These are phyloP conservation scores for Salpingus planirostris DNA, from an alignment of 2,888 invertebrate species.

Conservation along the genomic window DNA sequence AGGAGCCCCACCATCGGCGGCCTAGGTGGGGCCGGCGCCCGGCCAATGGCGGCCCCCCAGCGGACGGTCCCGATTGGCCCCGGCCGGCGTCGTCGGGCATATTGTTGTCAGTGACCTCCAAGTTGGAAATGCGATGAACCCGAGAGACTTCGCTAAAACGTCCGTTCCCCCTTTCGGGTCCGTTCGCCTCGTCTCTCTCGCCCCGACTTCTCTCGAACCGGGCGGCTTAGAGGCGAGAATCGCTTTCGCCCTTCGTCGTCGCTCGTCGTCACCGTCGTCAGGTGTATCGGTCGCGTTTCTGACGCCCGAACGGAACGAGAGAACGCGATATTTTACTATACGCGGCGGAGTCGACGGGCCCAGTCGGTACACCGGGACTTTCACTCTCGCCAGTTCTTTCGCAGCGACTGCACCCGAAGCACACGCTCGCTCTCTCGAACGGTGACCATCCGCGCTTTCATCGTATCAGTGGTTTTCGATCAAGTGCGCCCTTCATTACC, in stretches of 20 bases:
- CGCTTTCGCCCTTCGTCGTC: slow-evolving; percentile 41
- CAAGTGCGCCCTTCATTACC: slow-evolving; percentile 1
- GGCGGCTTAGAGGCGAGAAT: slow-evolving; percentile 28
- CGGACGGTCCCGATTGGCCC: slow-evolving; percentile 44
- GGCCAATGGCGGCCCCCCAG: slow-evolving; percentile 36
- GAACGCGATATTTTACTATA: slow-evolving; percentile 43
- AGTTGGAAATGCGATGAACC: slow-evolving; percentile 72
- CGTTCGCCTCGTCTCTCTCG: slow-evolving; percentile 31
- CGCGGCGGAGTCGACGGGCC: slow-evolving; percentile 33
- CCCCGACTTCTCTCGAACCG: too few species aligned
- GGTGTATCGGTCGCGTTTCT: too few species aligned
- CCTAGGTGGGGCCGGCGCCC: slow-evolving; percentile 31
- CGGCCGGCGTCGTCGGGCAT: slow-evolving; percentile 45
- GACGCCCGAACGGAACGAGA: too few species aligned
- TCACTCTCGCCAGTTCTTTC: slow-evolving; percentile 42
- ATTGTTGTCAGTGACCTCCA: slow-evolving; percentile 77
- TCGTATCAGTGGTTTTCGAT: neutral
- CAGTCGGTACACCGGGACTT: slow-evolving; percentile 43
- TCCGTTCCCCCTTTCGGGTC: slow-evolving; percentile 39
- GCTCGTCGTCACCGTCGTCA: too few species aligned
- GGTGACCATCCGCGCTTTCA: slow-evolving; percentile 2
- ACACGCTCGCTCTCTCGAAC: slow-evolving; percentile 4
- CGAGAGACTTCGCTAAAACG: slow-evolving; percentile 47
- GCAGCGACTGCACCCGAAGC: slow-evolving; percentile 26
- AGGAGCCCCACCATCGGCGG: slow-evolving; percentile 29